Evolutionary conservation across 2,888 invertebrate genomes (phyloP).

Genomic region (Apamea epomidion): DNA sequence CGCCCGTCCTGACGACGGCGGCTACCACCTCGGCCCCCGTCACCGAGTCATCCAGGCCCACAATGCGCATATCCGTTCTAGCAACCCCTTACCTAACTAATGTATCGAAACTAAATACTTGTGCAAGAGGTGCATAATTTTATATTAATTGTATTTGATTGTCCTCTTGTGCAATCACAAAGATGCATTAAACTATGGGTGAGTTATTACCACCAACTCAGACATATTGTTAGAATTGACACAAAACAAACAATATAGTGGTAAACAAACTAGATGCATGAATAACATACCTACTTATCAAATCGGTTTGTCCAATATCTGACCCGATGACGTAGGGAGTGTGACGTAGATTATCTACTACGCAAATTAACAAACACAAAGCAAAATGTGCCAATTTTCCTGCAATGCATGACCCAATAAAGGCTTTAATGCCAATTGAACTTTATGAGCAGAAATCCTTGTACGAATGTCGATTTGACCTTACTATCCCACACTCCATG

Average conservation of each 20-base stretch:
- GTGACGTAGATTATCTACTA: not conserved
- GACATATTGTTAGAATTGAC: not conserved
- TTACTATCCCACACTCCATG: constrained; percentile 29
- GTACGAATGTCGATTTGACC: constrained; percentile 12
- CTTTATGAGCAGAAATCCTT: constrained; percentile 13
- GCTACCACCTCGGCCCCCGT: no score
- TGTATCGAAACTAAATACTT: no score
- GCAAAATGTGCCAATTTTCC: not conserved
- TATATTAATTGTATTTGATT: no score
- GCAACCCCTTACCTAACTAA: no score
- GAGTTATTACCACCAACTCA: not conserved
- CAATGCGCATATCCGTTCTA: no score
- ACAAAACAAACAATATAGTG: not conserved
- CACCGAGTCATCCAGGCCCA: no score
- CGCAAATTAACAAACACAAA: not conserved
- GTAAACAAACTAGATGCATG: not conserved
- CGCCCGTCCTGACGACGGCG: no score
- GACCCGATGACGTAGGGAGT: not conserved
- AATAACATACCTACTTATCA: no score
- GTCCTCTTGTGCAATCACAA: no score
- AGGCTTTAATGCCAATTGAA: not conserved
- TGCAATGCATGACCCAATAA: not conserved
- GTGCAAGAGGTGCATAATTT: no score
- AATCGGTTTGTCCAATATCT: not conserved
- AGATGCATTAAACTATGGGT: not conserved